Percentiles rank a stretch among this genome's conserved stretches.
Evolutionary conservation across 2,797 vertebrate species (phyloP).

Genomic region (Oreochromis grahami): DNA sequence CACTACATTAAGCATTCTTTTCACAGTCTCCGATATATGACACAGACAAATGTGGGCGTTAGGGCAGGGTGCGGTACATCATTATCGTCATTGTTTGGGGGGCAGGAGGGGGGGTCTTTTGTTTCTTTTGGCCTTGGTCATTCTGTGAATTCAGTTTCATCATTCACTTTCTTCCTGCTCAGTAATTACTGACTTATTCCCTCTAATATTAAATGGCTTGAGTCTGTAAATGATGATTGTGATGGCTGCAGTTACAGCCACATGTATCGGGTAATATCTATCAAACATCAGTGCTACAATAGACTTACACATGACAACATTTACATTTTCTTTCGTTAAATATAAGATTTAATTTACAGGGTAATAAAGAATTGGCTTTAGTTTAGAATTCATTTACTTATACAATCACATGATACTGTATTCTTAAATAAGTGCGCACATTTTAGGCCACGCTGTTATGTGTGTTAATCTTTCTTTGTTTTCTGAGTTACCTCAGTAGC

Average conservation of each 20-base stretch:
- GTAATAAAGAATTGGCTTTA: background rate
- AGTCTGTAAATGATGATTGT: slow-evolving; percentile 3
- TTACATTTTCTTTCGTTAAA: background rate
- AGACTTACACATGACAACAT: background rate
- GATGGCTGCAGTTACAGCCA: background rate
- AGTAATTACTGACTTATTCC: background rate
- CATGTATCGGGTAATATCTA: background rate
- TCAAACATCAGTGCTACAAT: background rate
- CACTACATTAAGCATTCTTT: background rate
- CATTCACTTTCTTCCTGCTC: background rate
- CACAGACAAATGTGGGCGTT: background rate
- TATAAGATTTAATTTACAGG: background rate
- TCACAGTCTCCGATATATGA: background rate
- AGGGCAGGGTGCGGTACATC: background rate
- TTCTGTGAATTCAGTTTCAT: background rate
- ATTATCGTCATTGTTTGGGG: background rate
- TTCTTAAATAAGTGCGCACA: background rate
- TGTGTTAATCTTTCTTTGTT: background rate
- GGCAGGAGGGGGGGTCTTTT: background rate
- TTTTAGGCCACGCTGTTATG: background rate
- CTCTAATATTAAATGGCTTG: background rate
- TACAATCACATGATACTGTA: background rate
- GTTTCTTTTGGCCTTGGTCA: background rate
- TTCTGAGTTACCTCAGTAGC: background rate
- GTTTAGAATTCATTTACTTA: background rate